phyloP scores from a whole-genome alignment of 2,888 invertebrate genomes.

The Pyrgus malvae region DNA sequence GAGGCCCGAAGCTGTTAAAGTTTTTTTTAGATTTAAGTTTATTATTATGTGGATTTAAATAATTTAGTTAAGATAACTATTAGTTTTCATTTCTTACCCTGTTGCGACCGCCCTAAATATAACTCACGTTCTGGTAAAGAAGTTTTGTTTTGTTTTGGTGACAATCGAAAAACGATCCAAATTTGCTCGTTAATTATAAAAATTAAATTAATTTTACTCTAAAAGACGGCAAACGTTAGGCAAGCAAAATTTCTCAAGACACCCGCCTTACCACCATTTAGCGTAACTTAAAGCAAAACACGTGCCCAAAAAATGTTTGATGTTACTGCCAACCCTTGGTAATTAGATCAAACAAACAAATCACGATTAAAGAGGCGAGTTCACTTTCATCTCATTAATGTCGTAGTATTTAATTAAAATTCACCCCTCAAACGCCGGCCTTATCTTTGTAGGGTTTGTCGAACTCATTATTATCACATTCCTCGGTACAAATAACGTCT shows the following conservation, averaged over 20 bases:
- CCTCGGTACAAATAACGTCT: slow-evolving; percentile 40
- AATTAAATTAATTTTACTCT: too few relatives aligned
- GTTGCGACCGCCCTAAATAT: too few relatives aligned
- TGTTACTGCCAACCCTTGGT: slow-evolving; percentile 29
- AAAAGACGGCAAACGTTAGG: not conserved
- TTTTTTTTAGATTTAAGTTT: too few relatives aligned
- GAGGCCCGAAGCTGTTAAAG: too few relatives aligned
- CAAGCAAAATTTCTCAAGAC: not conserved
- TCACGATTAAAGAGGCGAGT: slow-evolving; percentile 68
- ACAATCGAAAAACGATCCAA: too few relatives aligned
- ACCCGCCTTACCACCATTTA: not conserved
- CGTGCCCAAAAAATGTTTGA: slow-evolving; percentile 18
- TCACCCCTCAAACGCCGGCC: slow-evolving; percentile 63
- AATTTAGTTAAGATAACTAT: too few relatives aligned
- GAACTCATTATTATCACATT: slow-evolving; percentile 75
- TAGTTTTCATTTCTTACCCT: too few relatives aligned
- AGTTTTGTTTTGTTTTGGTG: too few relatives aligned
- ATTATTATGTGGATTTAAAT: too few relatives aligned
- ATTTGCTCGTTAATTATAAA: too few relatives aligned
- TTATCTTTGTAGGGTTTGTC: slow-evolving; percentile 64
- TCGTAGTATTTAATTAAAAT: slow-evolving; percentile 78
- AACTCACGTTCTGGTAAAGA: too few relatives aligned
- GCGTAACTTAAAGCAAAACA: not conserved
- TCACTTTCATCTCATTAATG: slow-evolving; percentile 77
- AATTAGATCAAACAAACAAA: slow-evolving; percentile 73